Conservation (phyloP, 2,797 vertebrate genomes). For the Diplodus sargus region DNA sequence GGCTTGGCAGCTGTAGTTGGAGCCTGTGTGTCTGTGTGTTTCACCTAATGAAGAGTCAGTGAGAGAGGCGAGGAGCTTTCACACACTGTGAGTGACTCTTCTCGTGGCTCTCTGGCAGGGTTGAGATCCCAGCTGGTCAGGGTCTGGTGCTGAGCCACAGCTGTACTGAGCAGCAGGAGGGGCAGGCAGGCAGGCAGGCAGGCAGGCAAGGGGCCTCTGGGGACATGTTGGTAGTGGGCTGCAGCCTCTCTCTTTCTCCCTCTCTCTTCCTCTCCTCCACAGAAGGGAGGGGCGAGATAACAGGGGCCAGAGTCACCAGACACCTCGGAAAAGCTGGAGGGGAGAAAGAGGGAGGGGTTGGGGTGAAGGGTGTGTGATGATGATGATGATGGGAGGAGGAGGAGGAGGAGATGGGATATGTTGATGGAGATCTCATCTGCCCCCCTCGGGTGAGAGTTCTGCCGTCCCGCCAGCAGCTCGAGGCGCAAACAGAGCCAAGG, state of each 20-base stretch:
- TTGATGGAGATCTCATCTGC: slow-evolving; percentile 61
- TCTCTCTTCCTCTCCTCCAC: slow-evolving; percentile 76
- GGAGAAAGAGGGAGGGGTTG: slow-evolving; percentile 40
- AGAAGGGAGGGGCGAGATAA: slow-evolving; percentile 83
- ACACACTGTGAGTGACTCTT: slow-evolving; percentile 47
- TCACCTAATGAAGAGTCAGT: slow-evolving; percentile 55
- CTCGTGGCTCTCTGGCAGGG: slow-evolving; percentile 59
- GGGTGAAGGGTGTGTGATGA: slow-evolving; percentile 49
- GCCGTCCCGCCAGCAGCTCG: slow-evolving; percentile 34
- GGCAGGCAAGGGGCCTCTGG: slow-evolving; percentile 80
- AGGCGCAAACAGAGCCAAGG: slow-evolving; percentile 45
- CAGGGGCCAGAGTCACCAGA: slow-evolving; percentile 84
- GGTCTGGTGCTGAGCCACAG: slow-evolving; percentile 81
- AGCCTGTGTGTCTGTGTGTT: slow-evolving; percentile 39
- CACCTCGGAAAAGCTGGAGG: slow-evolving; percentile 72
- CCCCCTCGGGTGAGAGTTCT: slow-evolving; percentile 36
- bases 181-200: slow-evolving; percentile 67
- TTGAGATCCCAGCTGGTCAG: slow-evolving; percentile 76
- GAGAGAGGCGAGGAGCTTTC: slow-evolving; percentile 51
- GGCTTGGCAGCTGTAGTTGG: slow-evolving; percentile 33
- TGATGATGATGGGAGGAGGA: slow-evolving; percentile 42
- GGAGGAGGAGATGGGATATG: slow-evolving; percentile 49
- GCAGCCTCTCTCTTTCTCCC: slow-evolving; percentile 78
- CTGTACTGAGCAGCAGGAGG: slow-evolving; percentile 83
- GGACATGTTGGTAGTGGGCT: slow-evolving; percentile 82